Evolutionary conservation across 2,113 vertebrate genomes (phyloP).

Genomic region (Cryptotis parvus): DNA sequence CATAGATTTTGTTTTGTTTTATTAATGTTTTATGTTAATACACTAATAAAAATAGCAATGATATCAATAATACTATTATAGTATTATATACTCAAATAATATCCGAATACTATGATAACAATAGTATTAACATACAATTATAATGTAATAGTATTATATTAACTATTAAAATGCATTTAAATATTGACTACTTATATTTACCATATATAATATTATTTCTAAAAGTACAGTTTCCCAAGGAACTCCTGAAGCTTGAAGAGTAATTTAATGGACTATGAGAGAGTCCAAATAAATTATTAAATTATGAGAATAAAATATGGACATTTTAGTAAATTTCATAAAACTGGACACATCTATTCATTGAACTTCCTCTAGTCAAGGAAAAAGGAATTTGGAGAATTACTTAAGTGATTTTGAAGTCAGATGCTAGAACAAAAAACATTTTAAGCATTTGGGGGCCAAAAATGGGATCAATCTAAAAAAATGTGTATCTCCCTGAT

Average conservation of each 20-base stretch:
- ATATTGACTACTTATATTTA: too few species aligned
- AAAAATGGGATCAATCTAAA: slow-evolving; percentile 3
- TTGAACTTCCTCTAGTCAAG: not conserved
- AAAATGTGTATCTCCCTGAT: not conserved
- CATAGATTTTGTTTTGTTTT: too few species aligned
- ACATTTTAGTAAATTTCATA: not conserved
- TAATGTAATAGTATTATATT: too few species aligned
- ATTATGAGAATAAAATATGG: not conserved
- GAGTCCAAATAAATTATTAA: not conserved
- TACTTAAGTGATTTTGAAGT: not conserved
- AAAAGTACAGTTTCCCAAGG: not conserved
- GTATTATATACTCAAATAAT: too few species aligned
- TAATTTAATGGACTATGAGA: not conserved
- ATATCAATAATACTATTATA: too few species aligned
- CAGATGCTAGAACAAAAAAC: not conserved
- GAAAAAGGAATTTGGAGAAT: not conserved
- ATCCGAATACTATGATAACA: too few species aligned
- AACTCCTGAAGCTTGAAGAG: not conserved
- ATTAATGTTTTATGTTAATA: too few species aligned
- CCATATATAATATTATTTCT: not conserved
- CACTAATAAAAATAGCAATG: too few species aligned
- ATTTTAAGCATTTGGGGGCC: slow-evolving; percentile 20
- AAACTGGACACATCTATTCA: not conserved
- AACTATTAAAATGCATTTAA: too few species aligned
- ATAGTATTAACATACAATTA: too few species aligned